phyloP scores from a whole-genome alignment of 2,113 vertebrate species.

The Zeus faber region DNA sequence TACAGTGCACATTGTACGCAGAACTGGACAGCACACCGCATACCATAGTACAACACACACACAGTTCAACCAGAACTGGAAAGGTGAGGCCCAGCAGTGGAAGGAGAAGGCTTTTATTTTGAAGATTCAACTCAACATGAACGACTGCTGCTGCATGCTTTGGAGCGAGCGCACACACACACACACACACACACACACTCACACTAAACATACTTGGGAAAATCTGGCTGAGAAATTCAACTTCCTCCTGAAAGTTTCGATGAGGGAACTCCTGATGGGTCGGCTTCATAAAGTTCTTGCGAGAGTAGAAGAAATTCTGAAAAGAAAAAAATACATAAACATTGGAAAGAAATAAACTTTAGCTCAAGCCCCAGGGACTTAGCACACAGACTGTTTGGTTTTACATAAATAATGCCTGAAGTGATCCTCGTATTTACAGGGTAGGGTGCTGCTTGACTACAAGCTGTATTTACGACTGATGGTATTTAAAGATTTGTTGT shows the following conservation, averaged over 20 bases:
- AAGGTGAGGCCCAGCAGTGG: neutral
- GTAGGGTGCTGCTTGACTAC: too few relatives aligned
- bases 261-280: constrained; percentile 99
- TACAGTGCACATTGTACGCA: too few relatives aligned
- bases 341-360: too few relatives aligned
- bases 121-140: too few relatives aligned
- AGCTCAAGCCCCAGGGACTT: too few relatives aligned
- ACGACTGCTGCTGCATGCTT: neutral
- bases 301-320: constrained; percentile 99
- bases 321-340: constrained; percentile 13
- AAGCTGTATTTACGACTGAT: too few relatives aligned
- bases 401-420: too few relatives aligned
- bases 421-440: too few relatives aligned
- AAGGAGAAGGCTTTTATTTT: neutral
- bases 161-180: neutral
- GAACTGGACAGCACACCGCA: too few relatives aligned
- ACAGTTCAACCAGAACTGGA: too few relatives aligned
- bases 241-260: constrained; percentile 99
- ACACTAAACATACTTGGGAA: constrained; percentile 87
- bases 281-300: constrained; percentile 99
- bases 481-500: too few relatives aligned
- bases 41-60: neutral
- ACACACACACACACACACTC: neutral
- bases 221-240: constrained; percentile 97
- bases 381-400: too few relatives aligned